Percentiles rank a stretch among this genome's conserved stretches.
Evolutionary conservation across 2,113 vertebrate genomes (phyloP).

Genomic region (Oncorhynchus masou): DNA sequence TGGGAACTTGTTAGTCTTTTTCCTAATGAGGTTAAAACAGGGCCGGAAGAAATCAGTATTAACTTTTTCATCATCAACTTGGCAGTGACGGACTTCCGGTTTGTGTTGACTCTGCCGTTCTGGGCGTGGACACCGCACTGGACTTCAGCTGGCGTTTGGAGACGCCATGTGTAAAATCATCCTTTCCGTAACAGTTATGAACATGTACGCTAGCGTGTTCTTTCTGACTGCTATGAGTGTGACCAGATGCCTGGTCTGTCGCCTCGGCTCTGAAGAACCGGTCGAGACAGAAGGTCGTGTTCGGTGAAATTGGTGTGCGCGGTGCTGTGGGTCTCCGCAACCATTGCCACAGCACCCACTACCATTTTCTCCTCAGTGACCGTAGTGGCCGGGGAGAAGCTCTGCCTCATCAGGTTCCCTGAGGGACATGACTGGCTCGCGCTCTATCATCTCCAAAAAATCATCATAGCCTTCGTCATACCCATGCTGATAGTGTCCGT

Average conservation of each 20-base stretch:
- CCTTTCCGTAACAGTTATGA: constrained; percentile 76
- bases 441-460: constrained; percentile 74
- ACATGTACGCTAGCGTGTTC: constrained; percentile 78
- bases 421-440: constrained; percentile 73
- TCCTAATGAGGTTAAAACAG: constrained; percentile 71
- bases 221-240: constrained; percentile 78
- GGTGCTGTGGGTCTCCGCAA: constrained; percentile 67
- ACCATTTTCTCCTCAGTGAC: constrained; percentile 67
- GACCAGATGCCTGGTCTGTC: constrained; percentile 70
- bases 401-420: constrained; percentile 71
- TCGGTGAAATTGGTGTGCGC: constrained; percentile 68
- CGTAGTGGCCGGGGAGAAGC: constrained; percentile 66
- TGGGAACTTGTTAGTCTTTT: constrained; percentile 72
- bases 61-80: constrained; percentile 75
- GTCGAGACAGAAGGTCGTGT: constrained; percentile 35
- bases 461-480: constrained; percentile 69
- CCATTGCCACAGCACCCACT: constrained; percentile 67
- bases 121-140: constrained; percentile 76
- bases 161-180: constrained; percentile 75
- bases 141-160: constrained; percentile 80
- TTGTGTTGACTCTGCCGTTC: constrained; percentile 76
- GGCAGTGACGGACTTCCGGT: constrained; percentile 77
- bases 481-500: constrained; percentile 67
- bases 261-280: constrained; percentile 63
- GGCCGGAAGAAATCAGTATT: constrained; percentile 68